Conservation (phyloP, 1,140 invertebrate genomes). For the Glomeris maerens region DNA sequence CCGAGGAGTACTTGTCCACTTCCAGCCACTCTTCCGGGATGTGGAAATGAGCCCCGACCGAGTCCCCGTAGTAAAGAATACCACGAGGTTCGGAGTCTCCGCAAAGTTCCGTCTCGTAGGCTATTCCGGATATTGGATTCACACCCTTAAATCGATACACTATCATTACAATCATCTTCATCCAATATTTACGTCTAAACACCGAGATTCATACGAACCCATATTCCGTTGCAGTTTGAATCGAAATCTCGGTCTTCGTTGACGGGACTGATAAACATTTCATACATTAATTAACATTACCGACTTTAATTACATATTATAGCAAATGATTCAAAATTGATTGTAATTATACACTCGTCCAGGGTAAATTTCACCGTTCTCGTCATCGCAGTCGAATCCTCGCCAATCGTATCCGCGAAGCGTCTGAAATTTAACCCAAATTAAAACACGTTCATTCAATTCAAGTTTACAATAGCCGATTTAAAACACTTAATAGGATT, state of each 20-base stretch:
- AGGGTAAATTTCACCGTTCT: slow-evolving; percentile 28
- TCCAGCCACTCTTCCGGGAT: slow-evolving; percentile 32
- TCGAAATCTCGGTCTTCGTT: slow-evolving; percentile 26
- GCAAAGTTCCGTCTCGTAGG: slow-evolving; percentile 36
- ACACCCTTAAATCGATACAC: slow-evolving; percentile 19
- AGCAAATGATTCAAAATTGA: background rate
- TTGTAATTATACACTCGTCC: slow-evolving; percentile 22
- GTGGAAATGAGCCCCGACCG: slow-evolving; percentile 39
- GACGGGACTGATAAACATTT: slow-evolving; percentile 12
- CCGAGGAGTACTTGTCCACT: no score
- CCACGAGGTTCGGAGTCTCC: slow-evolving; percentile 26
- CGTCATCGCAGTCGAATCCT: slow-evolving; percentile 36
- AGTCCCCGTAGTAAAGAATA: slow-evolving; percentile 35
- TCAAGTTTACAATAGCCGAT: slow-evolving; percentile 15
- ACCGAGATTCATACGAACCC: no score
- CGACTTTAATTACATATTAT: background rate
- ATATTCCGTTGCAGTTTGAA: slow-evolving; percentile 40
- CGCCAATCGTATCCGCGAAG: slow-evolving; percentile 34
- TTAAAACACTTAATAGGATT: background rate
- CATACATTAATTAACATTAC: no score
- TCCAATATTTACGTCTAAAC: no score
- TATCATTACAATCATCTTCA: no score
- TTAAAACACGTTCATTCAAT: slow-evolving; percentile 25
- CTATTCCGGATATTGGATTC: slow-evolving; percentile 22
- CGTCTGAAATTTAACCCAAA: slow-evolving; percentile 24